Evolutionary conservation across 2,797 vertebrate genomes (phyloP), one percentile per base, ranked within the genome.

Genomic region (Selene dorsalis): DNA sequence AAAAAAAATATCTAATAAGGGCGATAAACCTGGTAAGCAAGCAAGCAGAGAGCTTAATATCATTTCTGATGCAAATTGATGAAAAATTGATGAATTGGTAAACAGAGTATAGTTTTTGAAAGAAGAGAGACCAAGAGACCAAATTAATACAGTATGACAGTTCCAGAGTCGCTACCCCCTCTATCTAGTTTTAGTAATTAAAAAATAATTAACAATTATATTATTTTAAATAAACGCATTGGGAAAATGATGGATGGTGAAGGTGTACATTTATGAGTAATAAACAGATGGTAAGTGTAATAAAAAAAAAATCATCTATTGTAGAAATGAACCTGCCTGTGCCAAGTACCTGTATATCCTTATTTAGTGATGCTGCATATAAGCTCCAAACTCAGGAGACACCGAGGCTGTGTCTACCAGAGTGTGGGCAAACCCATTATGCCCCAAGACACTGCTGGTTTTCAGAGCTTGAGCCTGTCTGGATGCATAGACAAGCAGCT

Each of bases 401-500:
- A 52, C 28, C 45, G 20, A 66, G 58, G 39, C 6, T 18, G 38
- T 7, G 13, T 55, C 30, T 26, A 38, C 50, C 47, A 30, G 72
- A 71, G 47, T 24, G 61, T 11, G 2, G 53, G 58, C n/a, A 64
- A 70, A 69, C 30, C 50, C 43, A 20, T 12, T 56, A 72, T 63
- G 79, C 80, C 75, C 65, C 20, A 5, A 83, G 82, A 85, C 73
- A 83, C 30, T 4, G 63, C 53, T 73, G 80, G 18, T 77, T 80
- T 85, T 77, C 57, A 63, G 69, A 71, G 71, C 72, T 50, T 66
- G 67, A 64, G 39, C 53, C 38, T 75, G 82, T 86, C 78, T 3
- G 17, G 50, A 32, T 32, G 22, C 55, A 69, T 61, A 50, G 53
- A 82, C 41, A 38, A 75, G 63, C 56, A 67, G 14, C 8, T 86